These are phyloP conservation scores for Vannuccia rotundouncinata DNA, from an alignment of 2,888 invertebrate species.

Conservation along the genomic window DNA sequence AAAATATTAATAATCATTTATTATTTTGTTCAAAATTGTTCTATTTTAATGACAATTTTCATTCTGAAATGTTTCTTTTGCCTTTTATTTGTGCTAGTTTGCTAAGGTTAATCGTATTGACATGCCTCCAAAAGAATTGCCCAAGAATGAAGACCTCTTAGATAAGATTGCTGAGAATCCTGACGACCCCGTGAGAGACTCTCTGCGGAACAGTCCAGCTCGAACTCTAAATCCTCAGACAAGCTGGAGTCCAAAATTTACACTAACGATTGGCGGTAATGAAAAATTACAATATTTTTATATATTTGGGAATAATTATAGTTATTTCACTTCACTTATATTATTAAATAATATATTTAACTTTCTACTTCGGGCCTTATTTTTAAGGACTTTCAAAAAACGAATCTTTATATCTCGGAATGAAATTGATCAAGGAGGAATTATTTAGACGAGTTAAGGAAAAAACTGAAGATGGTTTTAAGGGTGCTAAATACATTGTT, in stretches of 20 bases:
- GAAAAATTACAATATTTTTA: background rate
- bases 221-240: constrained; percentile 1
- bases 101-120: background rate
- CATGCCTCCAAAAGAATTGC: background rate
- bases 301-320: background rate
- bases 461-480: constrained; percentile 18
- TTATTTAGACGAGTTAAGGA: background rate
- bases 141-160: background rate
- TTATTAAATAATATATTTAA: background rate
- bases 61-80: no score
- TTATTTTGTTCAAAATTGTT: no score
- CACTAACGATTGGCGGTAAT: background rate
- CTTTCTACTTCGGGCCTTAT: no score
- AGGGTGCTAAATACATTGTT: constrained; percentile 41
- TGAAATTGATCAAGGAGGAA: background rate
- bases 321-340: background rate
- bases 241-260: background rate
- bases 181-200: background rate
- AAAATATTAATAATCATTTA: no score
- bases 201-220: background rate
- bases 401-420: constrained; percentile 15
- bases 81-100: no score
- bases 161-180: background rate
- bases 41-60: no score
- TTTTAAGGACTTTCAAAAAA: constrained; percentile 10